phyloP scores from a whole-genome alignment of 2,113 vertebrate genomes.

The Prietella phreatophila region DNA sequence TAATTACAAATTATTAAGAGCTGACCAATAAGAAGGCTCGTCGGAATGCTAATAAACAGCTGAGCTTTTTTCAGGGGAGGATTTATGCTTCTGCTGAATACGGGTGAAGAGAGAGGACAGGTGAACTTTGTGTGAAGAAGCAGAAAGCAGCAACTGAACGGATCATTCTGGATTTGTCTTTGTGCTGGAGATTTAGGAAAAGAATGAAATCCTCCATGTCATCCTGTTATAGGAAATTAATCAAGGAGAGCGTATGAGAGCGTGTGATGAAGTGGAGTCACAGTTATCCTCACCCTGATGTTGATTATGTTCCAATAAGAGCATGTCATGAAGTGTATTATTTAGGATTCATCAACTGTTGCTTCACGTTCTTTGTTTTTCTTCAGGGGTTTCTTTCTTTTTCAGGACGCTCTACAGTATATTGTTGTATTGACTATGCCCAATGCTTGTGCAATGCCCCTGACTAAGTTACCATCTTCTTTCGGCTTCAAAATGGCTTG shows the following conservation, averaged over 20 bases:
- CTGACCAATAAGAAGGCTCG: conserved; percentile 21
- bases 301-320: neutral
- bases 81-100: neutral
- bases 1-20: conserved; percentile 45
- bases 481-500: neutral
- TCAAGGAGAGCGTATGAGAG: neutral
- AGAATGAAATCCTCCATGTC: neutral
- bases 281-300: neutral
- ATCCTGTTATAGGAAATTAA: neutral
- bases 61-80: neutral
- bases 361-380: neutral
- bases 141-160: neutral
- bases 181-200: neutral
- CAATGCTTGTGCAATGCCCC: neutral
- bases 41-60: conserved; percentile 27
- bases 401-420: neutral
- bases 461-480: neutral
- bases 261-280: neutral
- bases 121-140: neutral
- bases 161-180: neutral
- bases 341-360: neutral
- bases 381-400: neutral
- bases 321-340: neutral
- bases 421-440: neutral
- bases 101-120: neutral